A percentile compares a stretch with the other conserved stretches of the same genome.
These are phyloP conservation scores for Tiliqua scincoides DNA, from an alignment of 2,113 vertebrate species.

Conservation along the genomic window DNA sequence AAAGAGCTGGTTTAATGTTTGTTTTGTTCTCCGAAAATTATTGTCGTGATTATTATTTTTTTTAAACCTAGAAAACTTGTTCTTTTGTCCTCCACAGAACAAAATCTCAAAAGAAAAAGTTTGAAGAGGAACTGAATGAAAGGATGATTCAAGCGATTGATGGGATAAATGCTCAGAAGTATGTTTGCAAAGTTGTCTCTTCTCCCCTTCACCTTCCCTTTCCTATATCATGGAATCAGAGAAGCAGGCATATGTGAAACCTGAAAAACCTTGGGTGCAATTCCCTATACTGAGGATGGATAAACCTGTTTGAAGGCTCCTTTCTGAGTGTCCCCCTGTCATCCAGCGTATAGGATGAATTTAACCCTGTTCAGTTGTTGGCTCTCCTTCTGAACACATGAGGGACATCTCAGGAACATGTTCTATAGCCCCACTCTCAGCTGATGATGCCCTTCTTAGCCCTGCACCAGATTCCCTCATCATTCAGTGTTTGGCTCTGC, in stretches of 20 bases:
- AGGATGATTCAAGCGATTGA: slow-evolving; percentile 97
- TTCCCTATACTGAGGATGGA: not conserved
- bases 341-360: not conserved
- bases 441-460: no score
- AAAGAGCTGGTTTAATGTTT: not conserved
- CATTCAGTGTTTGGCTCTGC: no score
- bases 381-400: no score
- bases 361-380: no score
- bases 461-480: no score
- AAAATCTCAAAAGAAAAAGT: slow-evolving; percentile 95
- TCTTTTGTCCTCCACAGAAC: slow-evolving; percentile 79
- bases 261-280: not conserved
- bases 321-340: not conserved
- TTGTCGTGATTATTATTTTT: not conserved
- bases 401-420: no score
- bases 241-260: not conserved
- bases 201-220: not conserved
- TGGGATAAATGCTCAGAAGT: slow-evolving; percentile 98
- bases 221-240: not conserved
- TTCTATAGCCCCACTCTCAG: no score
- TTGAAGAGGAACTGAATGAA: slow-evolving; percentile 97
- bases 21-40: not conserved
- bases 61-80: not conserved
- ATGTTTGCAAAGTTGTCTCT: slow-evolving; percentile 52
- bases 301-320: not conserved